Base-by-base conservation (phyloP, 2,113 vertebrate species). In the Galeopterus variegatus region DNA sequence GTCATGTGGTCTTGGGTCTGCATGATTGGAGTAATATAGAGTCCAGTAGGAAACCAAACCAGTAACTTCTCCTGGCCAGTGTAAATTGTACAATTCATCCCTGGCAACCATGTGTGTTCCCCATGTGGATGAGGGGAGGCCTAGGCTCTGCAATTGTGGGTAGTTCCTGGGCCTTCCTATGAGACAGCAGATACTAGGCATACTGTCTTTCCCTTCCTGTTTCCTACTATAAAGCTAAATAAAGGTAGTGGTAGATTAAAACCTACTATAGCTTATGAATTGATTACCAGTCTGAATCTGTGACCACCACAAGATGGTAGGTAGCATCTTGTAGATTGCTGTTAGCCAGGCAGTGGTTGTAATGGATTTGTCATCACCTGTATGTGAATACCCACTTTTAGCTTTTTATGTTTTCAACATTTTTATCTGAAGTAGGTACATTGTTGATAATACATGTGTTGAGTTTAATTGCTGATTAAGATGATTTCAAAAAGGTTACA, bases 401-500 rank as follows among this genome's bases (percentile, higher is more conserved):
- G 82, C 31, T 91, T 90, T 90, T 65, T 26, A 6, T 77, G 12
- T 88, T 90, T 69, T 86, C 18, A 52, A 10, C 50, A 73, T 96
- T 91, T 95, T 24, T 80, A 1, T 26, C 1, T 41, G 5, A 82
- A 50, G 41, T 69, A 15, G 21, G 45, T 60, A 3, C 33, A 2
- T 85, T 62, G 73, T 77, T 95, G 56, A 41, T 75, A 76, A 73
- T 87, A 50, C 41, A 23, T 80, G 45, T 52, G 33, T 69, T 75
- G 64, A 64, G 36, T 80, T 88, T 96, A 88, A 80, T 73, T 94
- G 69, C 56, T 90, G 69, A 75, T 95, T 94, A 64, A 58, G 33
- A 79, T 83, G 87, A 85, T 64, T 96, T 97, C 85, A 60, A 45
- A 79, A 96, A 93, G 83, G 45, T 90, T 93, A 82, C 58, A 31